A percentile compares a stretch with the other conserved stretches of the same genome.
Conservation (phyloP, 2,797 vertebrate genomes). For the Neoniphon sammara region DNA sequence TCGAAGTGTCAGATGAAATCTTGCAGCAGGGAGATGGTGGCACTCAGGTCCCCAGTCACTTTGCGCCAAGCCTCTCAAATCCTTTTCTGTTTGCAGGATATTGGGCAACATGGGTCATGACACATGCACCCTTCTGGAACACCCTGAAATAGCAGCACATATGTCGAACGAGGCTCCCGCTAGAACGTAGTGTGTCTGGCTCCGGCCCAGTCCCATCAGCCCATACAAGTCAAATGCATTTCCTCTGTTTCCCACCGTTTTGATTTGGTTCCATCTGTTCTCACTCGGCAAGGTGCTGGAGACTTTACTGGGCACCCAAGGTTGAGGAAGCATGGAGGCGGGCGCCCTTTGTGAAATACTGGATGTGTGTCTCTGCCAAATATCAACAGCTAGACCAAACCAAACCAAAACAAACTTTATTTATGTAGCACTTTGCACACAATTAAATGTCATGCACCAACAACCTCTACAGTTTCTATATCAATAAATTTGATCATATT, state of each 20-base stretch:
- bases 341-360: conserved; percentile 41
- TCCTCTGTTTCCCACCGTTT: conserved; percentile 64
- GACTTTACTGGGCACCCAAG: conserved; percentile 58
- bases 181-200: conserved; percentile 57
- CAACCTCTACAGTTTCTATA: too few relatives aligned
- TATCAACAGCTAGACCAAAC: conserved; percentile 26
- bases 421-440: too few relatives aligned
- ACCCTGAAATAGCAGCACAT: conserved; percentile 73
- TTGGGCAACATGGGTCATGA: conserved; percentile 60
- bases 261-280: conserved; percentile 75
- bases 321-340: conserved; percentile 34
- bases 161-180: conserved; percentile 59
- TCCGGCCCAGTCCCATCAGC: conserved; percentile 50
- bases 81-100: conserved; percentile 46
- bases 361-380: conserved; percentile 31
- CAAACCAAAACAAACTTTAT: too few relatives aligned
- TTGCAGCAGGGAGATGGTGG: conserved; percentile 4
- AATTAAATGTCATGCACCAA: too few relatives aligned
- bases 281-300: conserved; percentile 53
- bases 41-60: conserved; percentile 28
- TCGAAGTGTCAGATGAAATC: conserved; percentile 14
- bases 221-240: conserved; percentile 60
- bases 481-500: too few relatives aligned
- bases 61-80: conserved; percentile 35
- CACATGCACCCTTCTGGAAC: conserved; percentile 58